These are phyloP conservation scores for Habroteleia sp. DNA, from an alignment of 2,888 invertebrate genomes.

Conservation along the genomic window DNA sequence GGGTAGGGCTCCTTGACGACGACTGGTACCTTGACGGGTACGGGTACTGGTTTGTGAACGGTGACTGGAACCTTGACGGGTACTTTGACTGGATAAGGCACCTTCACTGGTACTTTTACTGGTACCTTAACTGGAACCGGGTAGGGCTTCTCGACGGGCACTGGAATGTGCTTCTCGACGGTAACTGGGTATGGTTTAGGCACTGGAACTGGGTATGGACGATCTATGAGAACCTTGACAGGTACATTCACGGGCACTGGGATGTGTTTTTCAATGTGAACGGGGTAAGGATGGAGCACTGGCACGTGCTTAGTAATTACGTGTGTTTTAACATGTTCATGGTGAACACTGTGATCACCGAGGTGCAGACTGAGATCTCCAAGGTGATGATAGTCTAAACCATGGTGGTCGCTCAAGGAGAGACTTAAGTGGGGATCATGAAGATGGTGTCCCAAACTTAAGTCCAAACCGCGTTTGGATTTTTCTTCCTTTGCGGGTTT, in stretches of 20 bases:
- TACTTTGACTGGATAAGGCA: conserved; percentile 75
- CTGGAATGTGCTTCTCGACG: conserved; percentile 75
- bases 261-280: conserved; percentile 55
- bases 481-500: conserved; percentile 67
- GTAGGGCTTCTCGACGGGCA: conserved; percentile 73
- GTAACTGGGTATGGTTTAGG: conserved; percentile 76
- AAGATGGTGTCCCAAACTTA: conserved; percentile 70
- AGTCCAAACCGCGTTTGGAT: conserved; percentile 74
- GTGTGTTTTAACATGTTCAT: conserved; percentile 72
- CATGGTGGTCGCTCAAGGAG: background rate
- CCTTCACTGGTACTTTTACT: conserved; percentile 73
- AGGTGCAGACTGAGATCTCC: background rate
- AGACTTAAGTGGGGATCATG: background rate
- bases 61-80: conserved; percentile 74
- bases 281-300: conserved; percentile 54
- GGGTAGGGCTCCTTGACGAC: conserved; percentile 69
- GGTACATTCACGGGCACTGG: conserved; percentile 59
- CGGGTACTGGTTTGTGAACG: conserved; percentile 72
- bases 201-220: conserved; percentile 74
- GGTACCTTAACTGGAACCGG: conserved; percentile 75
- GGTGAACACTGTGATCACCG: conserved; percentile 49
- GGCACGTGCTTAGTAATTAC: conserved; percentile 75
- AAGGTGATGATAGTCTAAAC: background rate
- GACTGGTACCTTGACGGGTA: conserved; percentile 71
- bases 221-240: conserved; percentile 66